Evolutionary conservation across 1,140 invertebrate genomes (phyloP), one percentile per base, ranked within the genome.

Genomic region (Sitophilus oryzae): DNA sequence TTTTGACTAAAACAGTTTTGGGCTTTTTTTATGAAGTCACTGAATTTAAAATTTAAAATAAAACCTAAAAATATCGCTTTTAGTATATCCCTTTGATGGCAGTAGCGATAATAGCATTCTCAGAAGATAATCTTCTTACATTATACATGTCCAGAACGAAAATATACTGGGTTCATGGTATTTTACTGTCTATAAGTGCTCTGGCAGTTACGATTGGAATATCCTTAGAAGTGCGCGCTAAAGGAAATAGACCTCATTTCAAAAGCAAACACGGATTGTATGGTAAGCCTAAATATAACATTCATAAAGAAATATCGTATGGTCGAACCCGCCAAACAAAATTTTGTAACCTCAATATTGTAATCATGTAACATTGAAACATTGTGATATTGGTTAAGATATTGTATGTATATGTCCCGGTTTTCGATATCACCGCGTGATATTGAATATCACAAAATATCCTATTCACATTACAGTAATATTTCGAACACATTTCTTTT

Each of bases 51-150:
- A n/a, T n/a, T n/a, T n/a, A n/a, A n/a, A n/a, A n/a, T n/a, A n/a
- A n/a, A 30, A 30, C 11, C 5, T 30, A 30, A 30, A 30, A 30
- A 5, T 6, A 6, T 30, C 11, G 11, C 11, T 44, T 44, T 35
- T 37, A 52, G 51, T 52, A 52, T 25, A 30, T 45, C 4, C 42
- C 51, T 22, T 20, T 52, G 8, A 52, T 52, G 51, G 51, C 51
- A 5, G 20, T 15, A 2, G 51, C 41, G 0, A 43, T 52, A 34
- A 43, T 52, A 10, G 3, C 18, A 5, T 52, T 52, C 18, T 52
- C 50, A 0, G 19, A 45, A 38, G 51, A 53, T 22, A 53, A 53
- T 45, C 37, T 53, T 16, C 16, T 38, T 1, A 53, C 41, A 14
- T 18, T 53, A 14, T 53, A 45, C 18, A 38, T 53, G 14, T 4